These are phyloP conservation scores for Calcarius ornatus DNA, from an alignment of 2,113 vertebrate genomes.

Conservation along the genomic window DNA sequence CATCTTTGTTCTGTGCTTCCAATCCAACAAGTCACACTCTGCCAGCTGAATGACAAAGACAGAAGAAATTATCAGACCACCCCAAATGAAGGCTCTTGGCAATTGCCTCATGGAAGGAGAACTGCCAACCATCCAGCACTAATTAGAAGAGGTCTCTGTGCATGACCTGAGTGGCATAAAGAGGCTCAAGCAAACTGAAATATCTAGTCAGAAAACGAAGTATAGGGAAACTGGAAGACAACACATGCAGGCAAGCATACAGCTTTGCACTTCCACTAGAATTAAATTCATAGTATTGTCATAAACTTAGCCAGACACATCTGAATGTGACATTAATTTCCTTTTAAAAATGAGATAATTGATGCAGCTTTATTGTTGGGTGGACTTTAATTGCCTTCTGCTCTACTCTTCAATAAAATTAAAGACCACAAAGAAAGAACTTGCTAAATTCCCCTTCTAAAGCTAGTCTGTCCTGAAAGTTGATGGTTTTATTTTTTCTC, in stretches of 20 bases:
- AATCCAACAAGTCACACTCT: not conserved
- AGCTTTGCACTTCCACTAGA: not conserved
- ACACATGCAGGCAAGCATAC: not conserved
- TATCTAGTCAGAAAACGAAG: not conserved
- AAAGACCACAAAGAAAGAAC: not conserved
- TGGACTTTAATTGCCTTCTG: not conserved
- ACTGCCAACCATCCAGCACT: not conserved
- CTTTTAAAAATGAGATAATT: not conserved
- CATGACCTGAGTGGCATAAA: not conserved
- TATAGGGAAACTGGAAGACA: not conserved
- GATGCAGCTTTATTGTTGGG: not conserved
- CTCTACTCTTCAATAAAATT: not conserved
- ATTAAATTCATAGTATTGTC: not conserved
- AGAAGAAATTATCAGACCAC: not conserved
- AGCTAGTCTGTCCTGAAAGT: not conserved
- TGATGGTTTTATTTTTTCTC: not conserved
- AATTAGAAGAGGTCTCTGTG: not conserved
- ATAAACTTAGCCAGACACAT: not conserved
- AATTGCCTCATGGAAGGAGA: not conserved
- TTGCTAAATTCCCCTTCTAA: not conserved
- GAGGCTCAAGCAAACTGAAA: not conserved
- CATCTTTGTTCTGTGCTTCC: not conserved
- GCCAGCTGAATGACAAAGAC: not conserved
- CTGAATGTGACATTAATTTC: not conserved
- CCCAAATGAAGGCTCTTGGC: not conserved